phyloP scores from a whole-genome alignment of 2,888 invertebrate species.

The Lochmaea capreae region DNA sequence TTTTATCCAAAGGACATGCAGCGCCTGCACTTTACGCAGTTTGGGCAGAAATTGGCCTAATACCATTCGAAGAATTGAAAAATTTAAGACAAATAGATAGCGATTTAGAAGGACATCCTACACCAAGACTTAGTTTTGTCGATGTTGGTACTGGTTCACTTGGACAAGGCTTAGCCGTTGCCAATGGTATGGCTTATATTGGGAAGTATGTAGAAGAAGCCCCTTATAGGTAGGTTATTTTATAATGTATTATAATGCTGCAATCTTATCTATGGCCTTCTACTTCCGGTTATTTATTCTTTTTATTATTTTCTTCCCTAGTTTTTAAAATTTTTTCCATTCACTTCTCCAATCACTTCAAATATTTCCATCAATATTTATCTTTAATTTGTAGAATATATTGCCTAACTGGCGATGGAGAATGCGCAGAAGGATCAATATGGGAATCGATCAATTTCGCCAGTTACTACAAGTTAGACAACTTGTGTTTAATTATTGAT shows the following conservation, averaged over 20 bases:
- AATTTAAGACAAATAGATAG: constrained; percentile 91
- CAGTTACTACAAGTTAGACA: constrained; percentile 93
- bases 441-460: constrained; percentile 98
- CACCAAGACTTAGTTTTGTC: constrained; percentile 94
- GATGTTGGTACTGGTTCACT: constrained; percentile 99
- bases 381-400: constrained; percentile 76
- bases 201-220: constrained; percentile 88
- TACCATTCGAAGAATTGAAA: constrained; percentile 82
- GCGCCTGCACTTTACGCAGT: constrained; percentile 98
- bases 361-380: background rate
- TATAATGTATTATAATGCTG: background rate
- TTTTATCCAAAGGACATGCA: constrained; percentile 98
- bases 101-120: constrained; percentile 98
- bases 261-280: background rate
- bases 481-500: constrained; percentile 96
- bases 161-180: constrained; percentile 95
- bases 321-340: background rate
- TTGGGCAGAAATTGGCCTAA: constrained; percentile 96
- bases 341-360: background rate
- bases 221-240: constrained; percentile 71
- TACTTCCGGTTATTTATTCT: too few species aligned
- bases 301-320: too few species aligned
- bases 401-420: constrained; percentile 97
- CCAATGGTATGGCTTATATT: constrained; percentile 97
- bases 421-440: constrained; percentile 96